phyloP scores from a whole-genome alignment of 1,140 invertebrate species.

The Pemphigus obesinymphae region DNA sequence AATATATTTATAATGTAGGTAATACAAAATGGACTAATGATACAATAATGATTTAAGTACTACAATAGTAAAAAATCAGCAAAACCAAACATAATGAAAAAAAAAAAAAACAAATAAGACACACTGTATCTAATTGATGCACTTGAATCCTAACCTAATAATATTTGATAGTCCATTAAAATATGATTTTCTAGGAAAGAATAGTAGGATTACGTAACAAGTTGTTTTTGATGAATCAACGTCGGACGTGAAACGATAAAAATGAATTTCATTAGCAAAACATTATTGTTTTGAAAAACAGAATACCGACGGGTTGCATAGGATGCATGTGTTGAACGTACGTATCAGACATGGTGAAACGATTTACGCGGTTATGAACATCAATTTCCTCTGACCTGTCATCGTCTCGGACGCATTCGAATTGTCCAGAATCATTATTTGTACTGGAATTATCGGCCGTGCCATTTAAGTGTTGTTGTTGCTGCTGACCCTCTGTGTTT shows the following conservation, averaged over 20 bases:
- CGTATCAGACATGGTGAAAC: background rate
- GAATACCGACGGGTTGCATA: background rate
- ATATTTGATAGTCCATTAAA: background rate
- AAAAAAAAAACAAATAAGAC: background rate
- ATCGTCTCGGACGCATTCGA: conserved; percentile 31
- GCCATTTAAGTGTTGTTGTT: conserved; percentile 22
- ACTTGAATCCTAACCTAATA: conserved; percentile 31
- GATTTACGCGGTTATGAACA: background rate
- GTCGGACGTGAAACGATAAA: background rate
- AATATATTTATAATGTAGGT: background rate
- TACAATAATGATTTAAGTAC: background rate
- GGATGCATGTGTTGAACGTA: background rate
- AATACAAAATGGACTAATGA: background rate
- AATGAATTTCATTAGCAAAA: background rate
- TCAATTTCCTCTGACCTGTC: background rate
- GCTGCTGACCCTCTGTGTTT: conserved; percentile 1
- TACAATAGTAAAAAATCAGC: background rate
- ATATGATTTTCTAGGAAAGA: background rate
- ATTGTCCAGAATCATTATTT: conserved; percentile 28
- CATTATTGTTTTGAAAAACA: background rate
- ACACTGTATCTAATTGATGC: background rate
- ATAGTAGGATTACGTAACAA: background rate
- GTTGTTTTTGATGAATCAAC: too few species aligned
- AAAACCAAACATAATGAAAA: background rate
- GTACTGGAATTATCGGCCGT: conserved; percentile 6